Percentiles rank a stretch among this genome's conserved stretches.
phyloP scores from a whole-genome alignment of 2,797 vertebrate genomes.

The Miichthys miiuy region DNA sequence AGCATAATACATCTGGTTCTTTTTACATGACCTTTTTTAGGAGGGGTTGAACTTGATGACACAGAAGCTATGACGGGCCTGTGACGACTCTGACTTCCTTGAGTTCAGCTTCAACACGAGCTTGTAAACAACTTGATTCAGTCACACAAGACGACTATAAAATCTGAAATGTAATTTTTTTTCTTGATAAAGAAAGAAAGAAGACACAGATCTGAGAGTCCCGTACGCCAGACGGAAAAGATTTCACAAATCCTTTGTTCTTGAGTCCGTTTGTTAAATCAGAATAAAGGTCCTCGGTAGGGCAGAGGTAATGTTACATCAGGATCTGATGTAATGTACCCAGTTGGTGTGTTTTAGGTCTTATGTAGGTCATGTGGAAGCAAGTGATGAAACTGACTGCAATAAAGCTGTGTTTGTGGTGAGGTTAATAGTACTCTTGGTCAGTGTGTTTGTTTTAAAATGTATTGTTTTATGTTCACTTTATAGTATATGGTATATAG shows the following conservation, averaged over 20 bases:
- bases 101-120: conserved; percentile 16
- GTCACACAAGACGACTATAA: not conserved
- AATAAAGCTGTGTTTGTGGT: not conserved
- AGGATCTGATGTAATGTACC: conserved; percentile 20
- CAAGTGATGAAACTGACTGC: conserved; percentile 3
- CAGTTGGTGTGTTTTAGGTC: conserved; percentile 5
- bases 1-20: conserved; percentile 44
- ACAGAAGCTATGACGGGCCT: conserved; percentile 37
- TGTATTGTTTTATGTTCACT: not conserved
- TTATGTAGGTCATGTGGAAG: conserved; percentile 15
- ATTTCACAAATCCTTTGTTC: conserved; percentile 1
- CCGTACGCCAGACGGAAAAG: not conserved
- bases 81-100: conserved; percentile 41
- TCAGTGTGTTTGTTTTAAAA: not conserved
- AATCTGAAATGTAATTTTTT: conserved; percentile 4
- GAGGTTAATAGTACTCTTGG: not conserved
- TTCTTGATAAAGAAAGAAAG: conserved; percentile 19
- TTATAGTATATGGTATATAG: not conserved
- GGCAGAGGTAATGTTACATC: conserved; percentile 5
- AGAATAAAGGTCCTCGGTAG: not conserved
- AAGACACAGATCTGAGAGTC: not conserved
- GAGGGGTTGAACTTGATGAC: conserved; percentile 60
- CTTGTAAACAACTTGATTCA: not conserved
- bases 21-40: conserved; percentile 45
- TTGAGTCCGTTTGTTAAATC: not conserved